Base-by-base conservation (phyloP, 2,888 invertebrate genomes). In the Drosophila siamana region DNA sequence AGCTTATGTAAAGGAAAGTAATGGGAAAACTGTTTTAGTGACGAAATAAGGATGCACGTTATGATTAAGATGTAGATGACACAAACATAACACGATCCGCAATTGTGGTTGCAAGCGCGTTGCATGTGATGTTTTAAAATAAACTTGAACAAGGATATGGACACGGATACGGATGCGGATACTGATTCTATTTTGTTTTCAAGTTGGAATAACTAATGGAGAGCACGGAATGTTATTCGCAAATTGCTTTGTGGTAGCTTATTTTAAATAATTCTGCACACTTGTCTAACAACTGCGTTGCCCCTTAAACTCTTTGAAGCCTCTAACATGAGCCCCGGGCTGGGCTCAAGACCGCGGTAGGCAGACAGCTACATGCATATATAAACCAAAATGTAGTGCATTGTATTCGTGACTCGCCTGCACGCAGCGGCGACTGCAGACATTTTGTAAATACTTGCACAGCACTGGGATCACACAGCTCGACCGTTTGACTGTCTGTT, bases 251-350 rank as follows among this genome's bases (percentile, higher is more conserved):
- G 30, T 59, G 44, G 28, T 46, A 44, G 73, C 16, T 57, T 24
- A 44, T 26, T 50, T 47, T 33, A 54, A 55, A 36, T 54, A 43
- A 28, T 54, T 9, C 9, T 56, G 44, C 51, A 30, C 72, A 64
- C 30, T 62, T 47, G 55, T 56, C 43, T 36, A 64, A 55, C 63
- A 55, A 80, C 73, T 64, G 66, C 62, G 55, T 65, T 77, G 81
- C 46, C 69, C 60, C 40, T 56, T 60, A 54, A 78, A 75, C 72
- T 72, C 63, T 64, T 80, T 79, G 71, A 88, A 88, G 89, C 89
- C 83, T 83, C 82, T 83, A 80, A 80, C 84, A 64, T 80, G 74
- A 74, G 63, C 66, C 56, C 40, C 33, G 28, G 15, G 16, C 41
- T 48, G 26, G 22, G 38, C 30, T 15, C 36, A 47, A 62, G 55